Percentiles rank a stretch among this genome's conserved stretches.
These are phyloP conservation scores for Chloebia gouldiae DNA, from an alignment of 2,113 vertebrate species.

Conservation along the genomic window DNA sequence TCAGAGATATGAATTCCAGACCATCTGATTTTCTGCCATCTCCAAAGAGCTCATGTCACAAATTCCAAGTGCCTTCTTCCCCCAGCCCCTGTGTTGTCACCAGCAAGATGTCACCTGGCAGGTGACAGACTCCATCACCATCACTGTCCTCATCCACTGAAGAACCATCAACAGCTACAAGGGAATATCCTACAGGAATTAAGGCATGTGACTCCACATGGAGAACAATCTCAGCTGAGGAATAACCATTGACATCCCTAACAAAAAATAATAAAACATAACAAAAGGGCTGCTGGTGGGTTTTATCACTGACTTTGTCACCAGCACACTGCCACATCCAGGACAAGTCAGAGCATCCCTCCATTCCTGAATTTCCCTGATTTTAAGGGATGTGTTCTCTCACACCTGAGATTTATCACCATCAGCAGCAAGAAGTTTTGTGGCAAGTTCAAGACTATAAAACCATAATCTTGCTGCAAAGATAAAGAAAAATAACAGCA, in stretches of 20 bases:
- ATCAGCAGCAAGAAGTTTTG: not conserved
- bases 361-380: not conserved
- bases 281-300: not conserved
- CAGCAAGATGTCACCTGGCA: not conserved
- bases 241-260: not conserved
- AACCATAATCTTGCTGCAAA: not conserved
- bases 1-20: not conserved
- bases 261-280: not conserved
- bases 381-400: not conserved
- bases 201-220: not conserved
- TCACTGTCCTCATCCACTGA: not conserved
- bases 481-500: not conserved
- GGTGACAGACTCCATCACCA: not conserved
- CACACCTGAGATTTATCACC: not conserved
- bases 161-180: not conserved
- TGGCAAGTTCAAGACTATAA: not conserved
- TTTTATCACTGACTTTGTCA: not conserved
- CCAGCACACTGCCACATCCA: not conserved
- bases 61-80: not conserved
- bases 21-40: not conserved
- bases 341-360: not conserved
- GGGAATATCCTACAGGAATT: not conserved
- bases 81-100: fast-evolving
- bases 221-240: not conserved
- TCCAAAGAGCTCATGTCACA: not conserved